These are phyloP conservation scores for Halocynthia roretzi DNA, from an alignment of 23 tunicate genomes.

Conservation along the genomic window DNA sequence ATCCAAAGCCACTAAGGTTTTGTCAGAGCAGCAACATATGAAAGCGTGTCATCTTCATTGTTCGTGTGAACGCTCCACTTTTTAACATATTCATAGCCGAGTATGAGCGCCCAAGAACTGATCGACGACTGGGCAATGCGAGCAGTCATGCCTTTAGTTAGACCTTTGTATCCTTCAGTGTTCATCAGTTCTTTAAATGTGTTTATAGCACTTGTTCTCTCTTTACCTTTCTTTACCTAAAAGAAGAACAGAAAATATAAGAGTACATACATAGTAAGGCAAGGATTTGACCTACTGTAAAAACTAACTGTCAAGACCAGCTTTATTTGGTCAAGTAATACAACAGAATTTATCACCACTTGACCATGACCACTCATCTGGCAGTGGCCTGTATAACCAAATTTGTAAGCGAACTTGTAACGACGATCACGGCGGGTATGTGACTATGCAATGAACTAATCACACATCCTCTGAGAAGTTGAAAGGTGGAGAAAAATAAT, in stretches of 20 bases:
- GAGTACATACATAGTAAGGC: not conserved
- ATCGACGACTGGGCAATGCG: slow-evolving; percentile 58
- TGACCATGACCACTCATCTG: too few species aligned
- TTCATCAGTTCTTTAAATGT: slow-evolving; percentile 39
- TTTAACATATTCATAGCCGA: slow-evolving; percentile 82
- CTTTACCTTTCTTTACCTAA: slow-evolving; percentile 39
- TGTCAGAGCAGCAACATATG: slow-evolving; percentile 1
- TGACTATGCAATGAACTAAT: too few species aligned
- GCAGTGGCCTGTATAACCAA: too few species aligned
- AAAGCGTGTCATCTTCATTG: slow-evolving; percentile 1
- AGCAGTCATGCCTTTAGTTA: slow-evolving; percentile 63
- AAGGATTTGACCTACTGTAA: not conserved
- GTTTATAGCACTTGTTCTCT: slow-evolving; percentile 23
- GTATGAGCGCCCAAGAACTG: slow-evolving; percentile 58
- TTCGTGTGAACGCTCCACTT: slow-evolving; percentile 53
- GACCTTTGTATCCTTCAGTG: slow-evolving; percentile 65
- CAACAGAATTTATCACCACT: too few species aligned
- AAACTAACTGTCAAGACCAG: not conserved
- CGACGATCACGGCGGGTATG: too few species aligned
- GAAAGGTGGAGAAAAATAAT: too few species aligned
- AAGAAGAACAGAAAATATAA: not conserved
- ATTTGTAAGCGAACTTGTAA: too few species aligned
- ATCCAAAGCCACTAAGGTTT: not conserved
- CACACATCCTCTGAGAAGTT: too few species aligned
- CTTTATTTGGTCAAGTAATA: too few species aligned